phyloP scores from a whole-genome alignment of 2,113 vertebrate genomes.

The Sapajus apella region DNA sequence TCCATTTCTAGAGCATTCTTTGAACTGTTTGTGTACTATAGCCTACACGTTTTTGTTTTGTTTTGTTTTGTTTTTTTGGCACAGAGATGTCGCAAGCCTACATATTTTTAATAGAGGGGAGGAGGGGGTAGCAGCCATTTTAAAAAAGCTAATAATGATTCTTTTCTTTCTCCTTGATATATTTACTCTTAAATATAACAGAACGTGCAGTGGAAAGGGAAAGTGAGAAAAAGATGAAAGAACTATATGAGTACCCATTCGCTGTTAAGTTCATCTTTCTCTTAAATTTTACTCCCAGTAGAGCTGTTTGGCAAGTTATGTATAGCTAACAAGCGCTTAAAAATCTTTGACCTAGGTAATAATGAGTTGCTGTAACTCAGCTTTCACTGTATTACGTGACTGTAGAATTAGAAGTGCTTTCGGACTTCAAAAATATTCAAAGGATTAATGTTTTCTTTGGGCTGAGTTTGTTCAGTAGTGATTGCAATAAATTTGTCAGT shows the following conservation, averaged over 20 bases:
- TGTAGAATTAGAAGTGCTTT: neutral
- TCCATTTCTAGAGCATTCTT: neutral
- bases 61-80: neutral
- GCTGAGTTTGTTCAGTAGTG: neutral
- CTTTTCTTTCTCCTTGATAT: neutral
- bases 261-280: neutral
- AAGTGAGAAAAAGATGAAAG: neutral
- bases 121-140: neutral
- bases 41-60: neutral
- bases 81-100: neutral
- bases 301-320: neutral
- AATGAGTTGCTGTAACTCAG: neutral
- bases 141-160: conserved; percentile 20
- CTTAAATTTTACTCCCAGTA: neutral
- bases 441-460: neutral
- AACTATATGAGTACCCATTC: neutral
- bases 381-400: neutral
- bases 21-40: neutral
- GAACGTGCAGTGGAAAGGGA: neutral
- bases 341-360: neutral
- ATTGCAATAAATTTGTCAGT: neutral
- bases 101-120: neutral
- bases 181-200: conserved; percentile 16
- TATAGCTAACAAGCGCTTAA: neutral
- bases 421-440: conserved; percentile 11